Percentiles rank a stretch among this genome's conserved stretches.
phyloP scores from a whole-genome alignment of 53 echinoderm and acorn worm species.

The Antedon mediterranea region DNA sequence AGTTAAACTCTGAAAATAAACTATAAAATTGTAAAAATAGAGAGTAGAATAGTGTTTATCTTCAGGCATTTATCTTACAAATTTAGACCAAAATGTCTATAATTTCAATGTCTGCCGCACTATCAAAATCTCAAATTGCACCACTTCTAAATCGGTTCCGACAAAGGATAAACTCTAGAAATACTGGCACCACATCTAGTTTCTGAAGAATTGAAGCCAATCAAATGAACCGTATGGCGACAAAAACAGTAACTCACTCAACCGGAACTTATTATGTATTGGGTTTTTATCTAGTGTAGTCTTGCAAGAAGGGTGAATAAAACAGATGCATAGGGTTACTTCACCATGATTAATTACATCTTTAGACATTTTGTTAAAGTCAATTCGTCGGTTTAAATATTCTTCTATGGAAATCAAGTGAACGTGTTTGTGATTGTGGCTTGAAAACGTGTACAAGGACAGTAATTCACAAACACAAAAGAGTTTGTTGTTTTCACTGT shows the following conservation, averaged over 20 bases:
- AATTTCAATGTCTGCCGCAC: no score
- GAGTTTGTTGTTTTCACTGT: not conserved
- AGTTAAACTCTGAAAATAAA: no score
- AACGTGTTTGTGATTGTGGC: not conserved
- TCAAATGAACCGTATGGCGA: no score
- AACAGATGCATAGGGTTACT: not conserved
- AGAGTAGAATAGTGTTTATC: no score
- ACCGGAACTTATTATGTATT: not conserved
- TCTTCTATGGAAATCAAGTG: not conserved
- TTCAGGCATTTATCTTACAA: no score
- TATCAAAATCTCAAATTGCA: no score
- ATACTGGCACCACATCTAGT: not conserved
- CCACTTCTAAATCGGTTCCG: no score
- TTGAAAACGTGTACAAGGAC: not conserved
- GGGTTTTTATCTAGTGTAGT: not conserved
- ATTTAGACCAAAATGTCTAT: no score
- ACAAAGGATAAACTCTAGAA: no score
- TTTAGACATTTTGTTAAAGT: not conserved
- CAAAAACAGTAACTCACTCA: not conserved
- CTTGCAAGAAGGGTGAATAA: not conserved
- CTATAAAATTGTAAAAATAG: no score
- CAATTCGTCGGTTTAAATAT: not conserved
- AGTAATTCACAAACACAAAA: not conserved
- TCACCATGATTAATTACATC: not conserved
- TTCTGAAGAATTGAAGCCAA: not conserved